Conservation (phyloP, 2,888 invertebrate species). For the Mythimna impura region DNA sequence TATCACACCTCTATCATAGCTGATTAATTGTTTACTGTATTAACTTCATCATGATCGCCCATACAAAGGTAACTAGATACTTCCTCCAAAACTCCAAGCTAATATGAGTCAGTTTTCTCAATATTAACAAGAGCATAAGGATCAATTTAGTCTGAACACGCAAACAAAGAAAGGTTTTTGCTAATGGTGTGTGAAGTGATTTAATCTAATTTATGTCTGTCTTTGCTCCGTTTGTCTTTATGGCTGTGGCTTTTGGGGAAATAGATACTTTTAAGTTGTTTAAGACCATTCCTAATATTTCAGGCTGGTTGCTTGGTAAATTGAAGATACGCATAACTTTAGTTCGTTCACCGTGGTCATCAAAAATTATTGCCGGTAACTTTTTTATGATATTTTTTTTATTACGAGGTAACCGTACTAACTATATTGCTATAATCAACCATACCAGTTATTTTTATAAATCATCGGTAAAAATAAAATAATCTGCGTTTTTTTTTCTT, state of each 20-base stretch:
- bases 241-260: slow-evolving; percentile 65
- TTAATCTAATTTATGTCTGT: slow-evolving; percentile 82
- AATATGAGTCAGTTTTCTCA: slow-evolving; percentile 50
- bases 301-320: slow-evolving; percentile 53
- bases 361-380: slow-evolving; percentile 28
- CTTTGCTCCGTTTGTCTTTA: slow-evolving; percentile 75
- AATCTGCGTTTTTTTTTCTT: slow-evolving; percentile 11
- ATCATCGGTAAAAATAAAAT: neutral
- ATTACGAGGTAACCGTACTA: neutral
- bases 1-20: slow-evolving; percentile 76
- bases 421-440: neutral
- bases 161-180: slow-evolving; percentile 72
- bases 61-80: slow-evolving; percentile 68
- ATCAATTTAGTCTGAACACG: slow-evolving; percentile 65
- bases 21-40: slow-evolving; percentile 78
- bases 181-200: slow-evolving; percentile 85
- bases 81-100: slow-evolving; percentile 52
- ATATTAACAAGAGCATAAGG: slow-evolving; percentile 59
- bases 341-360: neutral
- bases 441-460: neutral
- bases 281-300: slow-evolving; percentile 59
- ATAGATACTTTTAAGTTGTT: slow-evolving; percentile 72
- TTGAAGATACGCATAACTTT: slow-evolving; percentile 49
- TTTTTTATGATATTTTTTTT: slow-evolving; percentile 8
- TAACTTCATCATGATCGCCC: slow-evolving; percentile 56